Evolutionary conservation across 2,888 invertebrate species (phyloP).

Genomic region (Standfussiana lucernea): DNA sequence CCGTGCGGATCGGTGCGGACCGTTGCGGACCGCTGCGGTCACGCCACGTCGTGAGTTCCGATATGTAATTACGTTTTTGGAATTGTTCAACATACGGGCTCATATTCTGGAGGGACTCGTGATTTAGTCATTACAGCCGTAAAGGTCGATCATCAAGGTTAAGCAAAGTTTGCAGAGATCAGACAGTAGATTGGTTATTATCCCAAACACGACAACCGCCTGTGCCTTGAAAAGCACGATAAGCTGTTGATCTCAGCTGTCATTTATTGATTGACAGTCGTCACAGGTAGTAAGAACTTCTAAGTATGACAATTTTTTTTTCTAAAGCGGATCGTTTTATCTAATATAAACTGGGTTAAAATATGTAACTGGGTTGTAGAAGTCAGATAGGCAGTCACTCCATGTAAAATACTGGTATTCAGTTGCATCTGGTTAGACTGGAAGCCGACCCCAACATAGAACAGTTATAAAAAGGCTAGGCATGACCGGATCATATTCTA

Average conservation of each 20-base stretch:
- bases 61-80: constrained; percentile 60
- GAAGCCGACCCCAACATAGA: background rate
- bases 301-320: background rate
- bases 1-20: constrained; percentile 31
- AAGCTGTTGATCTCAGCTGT: background rate
- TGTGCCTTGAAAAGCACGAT: background rate
- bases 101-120: background rate
- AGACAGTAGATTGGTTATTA: background rate
- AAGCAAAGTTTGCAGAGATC: background rate
- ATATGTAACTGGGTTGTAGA: background rate
- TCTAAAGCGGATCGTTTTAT: background rate
- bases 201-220: background rate
- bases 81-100: constrained; percentile 34
- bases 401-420: background rate
- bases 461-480: background rate
- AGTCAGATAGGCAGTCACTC: background rate
- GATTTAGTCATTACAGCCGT: background rate
- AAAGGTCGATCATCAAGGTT: background rate
- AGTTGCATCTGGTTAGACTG: background rate
- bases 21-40: constrained; percentile 45
- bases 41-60: constrained; percentile 29
- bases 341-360: too few relatives aligned
- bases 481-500: background rate
- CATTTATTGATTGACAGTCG: background rate
- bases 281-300: background rate